Percentiles rank a stretch among this genome's conserved stretches.
These are phyloP conservation scores for Dermolepida albohirtum DNA, from an alignment of 2,888 invertebrate species.

Conservation along the genomic window DNA sequence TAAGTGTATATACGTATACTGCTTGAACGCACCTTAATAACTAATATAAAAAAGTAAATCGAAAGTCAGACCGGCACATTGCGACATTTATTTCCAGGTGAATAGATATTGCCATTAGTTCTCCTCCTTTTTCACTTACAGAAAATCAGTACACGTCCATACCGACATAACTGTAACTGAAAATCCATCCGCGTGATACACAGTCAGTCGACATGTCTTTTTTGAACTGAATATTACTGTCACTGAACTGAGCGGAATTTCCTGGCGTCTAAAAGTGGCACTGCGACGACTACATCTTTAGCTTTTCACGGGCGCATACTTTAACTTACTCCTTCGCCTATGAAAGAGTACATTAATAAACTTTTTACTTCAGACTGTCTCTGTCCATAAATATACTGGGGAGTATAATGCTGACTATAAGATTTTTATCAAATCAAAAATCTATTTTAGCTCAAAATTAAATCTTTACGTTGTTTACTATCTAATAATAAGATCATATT, in stretches of 20 bases:
- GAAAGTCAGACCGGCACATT: neutral
- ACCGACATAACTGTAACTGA: slow-evolving; percentile 6
- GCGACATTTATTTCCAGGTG: slow-evolving; percentile 22
- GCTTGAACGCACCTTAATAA: neutral
- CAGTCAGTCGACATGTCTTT: slow-evolving; percentile 22
- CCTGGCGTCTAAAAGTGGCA: slow-evolving; percentile 33
- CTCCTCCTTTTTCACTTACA: neutral
- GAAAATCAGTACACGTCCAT: slow-evolving; percentile 13
- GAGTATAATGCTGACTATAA: too few species aligned
- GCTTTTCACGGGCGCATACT: slow-evolving; percentile 29
- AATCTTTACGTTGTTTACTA: too few species aligned
- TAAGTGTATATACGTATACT: neutral
- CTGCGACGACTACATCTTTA: slow-evolving; percentile 4
- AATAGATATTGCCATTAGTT: slow-evolving; percentile 18
- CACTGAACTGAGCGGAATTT: slow-evolving; percentile 35
- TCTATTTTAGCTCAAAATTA: too few species aligned
- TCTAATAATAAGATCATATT: too few species aligned
- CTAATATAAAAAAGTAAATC: neutral
- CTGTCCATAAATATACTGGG: too few species aligned
- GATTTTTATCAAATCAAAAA: too few species aligned
- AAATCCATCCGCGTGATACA: slow-evolving; percentile 8
- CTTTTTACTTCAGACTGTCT: too few species aligned
- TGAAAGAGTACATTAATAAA: too few species aligned
- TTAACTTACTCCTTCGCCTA: neutral
- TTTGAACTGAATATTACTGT: slow-evolving; percentile 26